Base-by-base conservation (phyloP, 2,888 invertebrate species). In the Noctua janthina region DNA sequence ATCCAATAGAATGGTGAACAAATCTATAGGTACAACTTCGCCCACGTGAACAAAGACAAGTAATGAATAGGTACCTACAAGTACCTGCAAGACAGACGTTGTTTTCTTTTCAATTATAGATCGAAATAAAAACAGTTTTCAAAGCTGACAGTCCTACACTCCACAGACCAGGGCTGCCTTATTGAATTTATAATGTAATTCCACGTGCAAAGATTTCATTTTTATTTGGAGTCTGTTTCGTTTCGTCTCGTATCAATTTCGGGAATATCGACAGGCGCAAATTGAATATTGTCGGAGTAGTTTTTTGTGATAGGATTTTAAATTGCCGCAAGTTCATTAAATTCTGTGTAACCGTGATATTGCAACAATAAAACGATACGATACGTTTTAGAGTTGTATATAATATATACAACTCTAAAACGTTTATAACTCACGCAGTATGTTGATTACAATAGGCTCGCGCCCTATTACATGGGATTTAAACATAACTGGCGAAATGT, bases 111-210 rank as follows among this genome's bases (percentile, higher is more conserved):
- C 66, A 81, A 81, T 79, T 76, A 81, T 56, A 70, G 62, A 71
- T 69, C 49, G n/a, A 35, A 76, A 77, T 78, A 74, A 67, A 74
- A 68, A 54, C 29, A 35, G 3, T 46, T 78, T 54, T 59, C 64
- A 74, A 77, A 72, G 20, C 70, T 64, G 80, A 78, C 74, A 79
- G 49, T 17, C 59, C 35, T 78, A 56, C n/a, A n/a, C 15, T 51
- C 23, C 74, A 56, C 51, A 23, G 59, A 62, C 23, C 35, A 70
- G 35, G 46, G 67, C 15, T 70, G 51, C 67, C 71, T 82, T 76
- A 59, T 87, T 77, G 76, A 87, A 87, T 88, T 77, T 82, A 82
- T 82, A 79, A 87, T 80, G 54, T 81, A 78, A 88, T 86, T 79
- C 23, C 74, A 87, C 73, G 82, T 66, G 64, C 20, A 74, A 70